Evolutionary conservation across 2,113 vertebrate genomes (phyloP), one percentile per base, ranked within the genome.

Genomic region (Probosciger aterrimus): DNA sequence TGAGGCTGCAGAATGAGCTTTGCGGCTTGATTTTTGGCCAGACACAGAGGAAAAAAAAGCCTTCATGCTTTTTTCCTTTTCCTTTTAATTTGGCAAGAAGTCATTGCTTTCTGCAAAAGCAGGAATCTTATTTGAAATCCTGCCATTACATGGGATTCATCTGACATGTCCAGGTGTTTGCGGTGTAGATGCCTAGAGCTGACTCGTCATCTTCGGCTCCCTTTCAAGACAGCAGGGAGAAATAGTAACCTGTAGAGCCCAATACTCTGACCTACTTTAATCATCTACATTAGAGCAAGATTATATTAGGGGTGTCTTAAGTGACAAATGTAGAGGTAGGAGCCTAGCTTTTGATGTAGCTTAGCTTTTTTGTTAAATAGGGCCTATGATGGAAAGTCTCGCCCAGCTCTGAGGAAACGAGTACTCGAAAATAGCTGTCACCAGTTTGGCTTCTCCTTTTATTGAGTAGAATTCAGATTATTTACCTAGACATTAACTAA

Each of bases 241-340:
- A 94, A 88, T 14, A 86, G 35, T 28, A 92, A 68, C 18, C 92
- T 91, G 30, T 43, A 49, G 20, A 94, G 62, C 25, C n/a, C 43
- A 53, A 1, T 39, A 35, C 73, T 86, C 63, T 95, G 94, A 91
- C 94, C 95, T 91, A 86, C 83, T 95, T 96, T 71, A 81, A 64
- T 90, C 86, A 92, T 55, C 91, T 70, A 43, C 41, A 35, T 78
- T 86, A 68, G 23, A 79, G 55, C 3, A 4, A 70, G 47, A 78
- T 81, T 81, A 55, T 16, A 39, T 81, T 88, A 86, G 31, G 22
- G 60, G 23, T 77, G 63, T 69, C 71, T 73, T 57, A 31, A 76
- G 49, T 41, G 75, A 77, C 74, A 92, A 73, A 93, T 31, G 23
- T 31, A 86, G 67, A 88, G 44, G 86, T 25, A 65, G 44, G 17